Evolutionary conservation across 1,140 invertebrate genomes (phyloP).

Genomic region (Hesperophylax magnus): DNA sequence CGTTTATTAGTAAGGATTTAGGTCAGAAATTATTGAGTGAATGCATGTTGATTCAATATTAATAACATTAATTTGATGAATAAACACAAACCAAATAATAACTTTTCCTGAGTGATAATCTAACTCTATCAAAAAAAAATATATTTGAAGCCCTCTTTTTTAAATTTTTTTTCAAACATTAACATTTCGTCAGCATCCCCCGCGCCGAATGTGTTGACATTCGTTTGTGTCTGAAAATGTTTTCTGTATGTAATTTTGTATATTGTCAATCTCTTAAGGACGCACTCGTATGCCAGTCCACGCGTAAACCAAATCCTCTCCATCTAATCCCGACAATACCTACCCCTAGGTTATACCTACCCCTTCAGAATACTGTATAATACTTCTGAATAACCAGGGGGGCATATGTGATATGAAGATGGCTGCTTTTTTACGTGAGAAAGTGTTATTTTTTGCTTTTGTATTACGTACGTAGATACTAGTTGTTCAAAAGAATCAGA

Average conservation of each 20-base stretch:
- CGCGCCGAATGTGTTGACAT: slow-evolving; percentile 23
- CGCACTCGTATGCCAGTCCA: slow-evolving; percentile 56
- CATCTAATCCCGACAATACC: slow-evolving; percentile 36
- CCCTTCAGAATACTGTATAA: too few species aligned
- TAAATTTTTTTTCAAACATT: too few species aligned
- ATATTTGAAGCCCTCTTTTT: too few species aligned
- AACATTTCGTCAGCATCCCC: neutral
- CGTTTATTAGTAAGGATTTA: too few species aligned
- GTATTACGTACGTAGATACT: neutral
- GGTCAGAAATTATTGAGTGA: too few species aligned
- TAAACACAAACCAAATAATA: too few species aligned
- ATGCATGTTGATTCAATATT: too few species aligned
- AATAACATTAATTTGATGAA: too few species aligned
- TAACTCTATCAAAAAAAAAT: too few species aligned
- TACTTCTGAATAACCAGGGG: neutral
- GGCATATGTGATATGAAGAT: slow-evolving; percentile 7
- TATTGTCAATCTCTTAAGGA: slow-evolving; percentile 58
- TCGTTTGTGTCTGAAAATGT: slow-evolving; percentile 45
- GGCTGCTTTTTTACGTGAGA: slow-evolving; percentile 22
- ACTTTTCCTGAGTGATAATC: too few species aligned
- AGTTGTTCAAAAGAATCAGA: neutral
- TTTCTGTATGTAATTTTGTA: slow-evolving; percentile 57
- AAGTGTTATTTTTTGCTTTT: slow-evolving; percentile 2
- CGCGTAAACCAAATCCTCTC: slow-evolving; percentile 56
- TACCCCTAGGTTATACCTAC: too few species aligned